These are phyloP conservation scores for Diarsia dahlii DNA, from an alignment of 2,888 invertebrate species.

Conservation along the genomic window DNA sequence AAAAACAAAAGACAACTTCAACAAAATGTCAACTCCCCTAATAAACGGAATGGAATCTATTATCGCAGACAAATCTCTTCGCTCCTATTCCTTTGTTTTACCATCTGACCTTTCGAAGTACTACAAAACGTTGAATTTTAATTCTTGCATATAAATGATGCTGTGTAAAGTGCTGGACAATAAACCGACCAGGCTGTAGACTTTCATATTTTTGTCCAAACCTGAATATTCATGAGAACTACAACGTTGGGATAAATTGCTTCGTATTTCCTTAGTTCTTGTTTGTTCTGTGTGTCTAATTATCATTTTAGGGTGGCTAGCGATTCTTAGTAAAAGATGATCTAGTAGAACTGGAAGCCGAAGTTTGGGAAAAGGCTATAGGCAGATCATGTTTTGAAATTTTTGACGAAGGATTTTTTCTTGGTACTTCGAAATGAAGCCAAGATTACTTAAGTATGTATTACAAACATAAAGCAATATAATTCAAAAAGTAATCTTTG, in stretches of 20 bases:
- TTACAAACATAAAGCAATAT: too few species aligned
- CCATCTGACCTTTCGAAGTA: constrained; percentile 28
- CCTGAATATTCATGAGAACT: constrained; percentile 53
- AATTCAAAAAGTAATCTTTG: neutral
- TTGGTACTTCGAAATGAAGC: too few species aligned
- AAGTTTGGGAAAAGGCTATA: too few species aligned
- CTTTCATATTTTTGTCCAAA: constrained; percentile 42
- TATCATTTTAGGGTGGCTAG: constrained; percentile 16
- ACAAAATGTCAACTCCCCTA: constrained; percentile 11
- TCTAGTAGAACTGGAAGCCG: too few species aligned
- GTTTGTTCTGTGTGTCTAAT: constrained; percentile 21
- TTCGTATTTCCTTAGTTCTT: constrained; percentile 14
- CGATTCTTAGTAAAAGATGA: constrained; percentile 25
- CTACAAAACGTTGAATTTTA: constrained; percentile 54
- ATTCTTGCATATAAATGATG: constrained; percentile 55
- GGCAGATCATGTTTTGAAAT: too few species aligned
- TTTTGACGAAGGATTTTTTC: too few species aligned
- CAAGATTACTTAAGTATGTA: too few species aligned
- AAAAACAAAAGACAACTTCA: constrained; percentile 24
- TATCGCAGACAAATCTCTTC: constrained; percentile 16
- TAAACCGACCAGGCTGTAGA: constrained; percentile 21
- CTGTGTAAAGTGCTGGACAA: constrained; percentile 45
- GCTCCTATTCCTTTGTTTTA: constrained; percentile 43
- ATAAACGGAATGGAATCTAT: constrained; percentile 23
- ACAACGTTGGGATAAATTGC: constrained; percentile 20